These are phyloP conservation scores for Drosophila navojoa DNA, from an alignment of 1,140 invertebrate genomes.

Conservation along the genomic window DNA sequence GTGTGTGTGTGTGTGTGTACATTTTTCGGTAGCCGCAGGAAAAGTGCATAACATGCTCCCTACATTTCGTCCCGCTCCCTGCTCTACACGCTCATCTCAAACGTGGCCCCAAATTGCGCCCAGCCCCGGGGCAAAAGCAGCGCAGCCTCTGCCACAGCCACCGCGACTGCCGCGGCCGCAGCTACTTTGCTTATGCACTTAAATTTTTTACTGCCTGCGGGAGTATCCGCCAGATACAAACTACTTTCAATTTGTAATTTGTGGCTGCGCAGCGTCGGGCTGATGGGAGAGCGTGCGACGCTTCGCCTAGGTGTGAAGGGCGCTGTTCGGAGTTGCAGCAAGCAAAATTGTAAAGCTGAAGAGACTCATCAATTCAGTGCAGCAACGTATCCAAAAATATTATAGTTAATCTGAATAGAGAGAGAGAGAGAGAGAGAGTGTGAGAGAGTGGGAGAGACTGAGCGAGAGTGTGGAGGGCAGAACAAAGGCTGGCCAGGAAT, in stretches of 20 bases:
- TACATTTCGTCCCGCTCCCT: constrained; percentile 6
- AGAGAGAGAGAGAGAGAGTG: no score
- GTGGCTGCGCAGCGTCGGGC: constrained; percentile 46
- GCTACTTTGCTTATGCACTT: constrained; percentile 80
- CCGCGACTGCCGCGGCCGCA: constrained; percentile 55
- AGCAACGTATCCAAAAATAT: constrained; percentile 21
- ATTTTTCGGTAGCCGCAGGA: constrained; percentile 79
- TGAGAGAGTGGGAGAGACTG: no score
- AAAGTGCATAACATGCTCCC: constrained; percentile 72
- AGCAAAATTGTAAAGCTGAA: constrained; percentile 63
- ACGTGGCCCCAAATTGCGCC: constrained; percentile 37
- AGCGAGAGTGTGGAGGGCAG: no score
- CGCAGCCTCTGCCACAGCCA: constrained; percentile 9
- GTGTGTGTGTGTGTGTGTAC: constrained; percentile 26
- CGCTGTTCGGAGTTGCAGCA: constrained; percentile 38
- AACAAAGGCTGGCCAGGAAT: no score
- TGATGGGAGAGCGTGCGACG: not conserved
- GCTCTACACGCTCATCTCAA: not conserved
- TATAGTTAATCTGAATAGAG: no score
- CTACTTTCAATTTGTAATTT: constrained; percentile 83
- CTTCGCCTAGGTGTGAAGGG: constrained; percentile 62
- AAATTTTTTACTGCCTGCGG: constrained; percentile 69
- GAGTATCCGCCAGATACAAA: constrained; percentile 66
- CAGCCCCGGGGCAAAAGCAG: constrained; percentile 22
- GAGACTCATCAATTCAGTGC: constrained; percentile 63